phyloP scores from a whole-genome alignment of 1,140 invertebrate species.

The Ceratina japonica region DNA sequence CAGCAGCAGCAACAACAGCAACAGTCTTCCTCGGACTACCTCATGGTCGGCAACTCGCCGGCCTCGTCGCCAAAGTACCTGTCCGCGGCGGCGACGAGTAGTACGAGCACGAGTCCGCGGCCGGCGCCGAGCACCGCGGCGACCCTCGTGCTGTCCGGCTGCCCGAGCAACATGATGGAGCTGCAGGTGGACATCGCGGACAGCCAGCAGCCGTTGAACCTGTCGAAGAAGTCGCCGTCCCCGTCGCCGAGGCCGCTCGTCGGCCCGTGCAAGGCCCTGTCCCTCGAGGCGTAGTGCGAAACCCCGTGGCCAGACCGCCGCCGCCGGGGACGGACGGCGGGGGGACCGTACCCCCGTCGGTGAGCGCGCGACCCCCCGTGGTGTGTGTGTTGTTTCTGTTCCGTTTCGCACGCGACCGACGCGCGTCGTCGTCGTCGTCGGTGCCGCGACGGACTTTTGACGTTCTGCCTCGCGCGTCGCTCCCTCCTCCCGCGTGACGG shows the following conservation, averaged over 20 bases:
- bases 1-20: slow-evolving; percentile 67
- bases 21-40: slow-evolving; percentile 73
- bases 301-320: too few species aligned
- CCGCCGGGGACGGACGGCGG: too few species aligned
- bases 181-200: slow-evolving; percentile 90
- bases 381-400: too few species aligned
- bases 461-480: neutral
- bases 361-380: too few species aligned
- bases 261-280: slow-evolving; percentile 79
- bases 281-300: slow-evolving; percentile 81
- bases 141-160: slow-evolving; percentile 71
- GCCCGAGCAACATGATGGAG: slow-evolving; percentile 83
- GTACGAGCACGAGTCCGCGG: slow-evolving; percentile 74
- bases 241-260: slow-evolving; percentile 84
- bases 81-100: slow-evolving; percentile 72
- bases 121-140: slow-evolving; percentile 76
- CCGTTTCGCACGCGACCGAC: too few species aligned
- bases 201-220: slow-evolving; percentile 90
- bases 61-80: slow-evolving; percentile 75
- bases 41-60: slow-evolving; percentile 70
- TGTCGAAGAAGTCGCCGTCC: slow-evolving; percentile 93
- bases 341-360: too few species aligned
- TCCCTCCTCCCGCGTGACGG: neutral
- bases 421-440: too few species aligned
- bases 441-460: too few species aligned